These are phyloP conservation scores for Antechinus flavipes DNA, from an alignment of 2,113 vertebrate species.

Conservation along the genomic window DNA sequence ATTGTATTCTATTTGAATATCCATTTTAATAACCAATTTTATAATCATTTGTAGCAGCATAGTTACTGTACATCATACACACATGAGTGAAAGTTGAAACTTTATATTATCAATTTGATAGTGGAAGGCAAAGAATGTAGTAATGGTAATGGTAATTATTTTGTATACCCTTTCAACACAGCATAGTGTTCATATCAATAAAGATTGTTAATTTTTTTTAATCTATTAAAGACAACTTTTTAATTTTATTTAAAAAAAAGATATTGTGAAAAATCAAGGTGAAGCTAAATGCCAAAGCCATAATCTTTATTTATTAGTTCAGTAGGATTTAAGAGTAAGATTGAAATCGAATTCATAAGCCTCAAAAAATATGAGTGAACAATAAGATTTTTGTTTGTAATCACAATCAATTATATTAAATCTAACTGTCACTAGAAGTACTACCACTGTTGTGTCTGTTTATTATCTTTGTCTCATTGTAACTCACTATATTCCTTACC, in stretches of 20 bases:
- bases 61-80: fast-evolving
- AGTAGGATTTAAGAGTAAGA: slow-evolving; percentile 10
- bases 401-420: not conserved
- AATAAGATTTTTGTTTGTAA: not conserved
- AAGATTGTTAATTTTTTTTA: not conserved
- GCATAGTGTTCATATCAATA: not conserved
- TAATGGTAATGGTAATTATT: not conserved
- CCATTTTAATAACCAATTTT: not conserved
- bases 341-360: not conserved
- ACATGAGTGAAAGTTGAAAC: not conserved
- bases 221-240: not conserved
- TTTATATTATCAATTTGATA: not conserved
- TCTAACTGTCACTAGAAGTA: not conserved
- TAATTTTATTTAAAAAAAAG: not conserved
- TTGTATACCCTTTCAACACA: not conserved
- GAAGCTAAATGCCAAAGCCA: slow-evolving; percentile 12
- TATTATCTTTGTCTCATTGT: not conserved
- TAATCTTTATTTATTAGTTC: not conserved
- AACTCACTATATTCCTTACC: not conserved
- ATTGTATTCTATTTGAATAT: not conserved
- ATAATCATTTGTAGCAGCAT: not conserved
- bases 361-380: not conserved
- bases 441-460: not conserved
- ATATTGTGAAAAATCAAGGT: slow-evolving; percentile 12
- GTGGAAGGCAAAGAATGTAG: not conserved